Percentiles rank a stretch among this genome's conserved stretches.
These are phyloP conservation scores for Fabriciana adippe DNA, from an alignment of 2,888 invertebrate species.

Conservation along the genomic window DNA sequence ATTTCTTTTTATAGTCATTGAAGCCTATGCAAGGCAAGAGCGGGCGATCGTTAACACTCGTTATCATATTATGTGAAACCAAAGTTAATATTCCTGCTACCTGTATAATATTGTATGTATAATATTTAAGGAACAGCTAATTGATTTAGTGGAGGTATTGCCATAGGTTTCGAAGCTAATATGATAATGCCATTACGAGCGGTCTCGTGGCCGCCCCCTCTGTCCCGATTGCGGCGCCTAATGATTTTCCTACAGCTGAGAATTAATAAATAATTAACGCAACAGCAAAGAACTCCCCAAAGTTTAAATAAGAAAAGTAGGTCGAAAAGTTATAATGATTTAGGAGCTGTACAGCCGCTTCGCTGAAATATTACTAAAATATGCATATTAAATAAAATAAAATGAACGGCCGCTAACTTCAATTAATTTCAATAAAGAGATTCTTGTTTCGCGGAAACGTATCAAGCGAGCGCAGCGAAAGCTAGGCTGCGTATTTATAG, in stretches of 20 bases:
- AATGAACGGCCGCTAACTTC: not conserved
- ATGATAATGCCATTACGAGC: conserved; percentile 20
- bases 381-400: not conserved
- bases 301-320: conserved; percentile 27
- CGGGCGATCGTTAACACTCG: too few species aligned
- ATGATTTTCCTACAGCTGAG: conserved; percentile 27
- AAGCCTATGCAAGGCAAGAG: too few species aligned
- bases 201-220: not conserved
- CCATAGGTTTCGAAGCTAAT: not conserved
- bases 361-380: conserved; percentile 12
- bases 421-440: conserved; percentile 15
- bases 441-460: conserved; percentile 19
- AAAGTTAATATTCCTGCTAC: not conserved
- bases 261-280: conserved; percentile 35
- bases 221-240: conserved; percentile 7
- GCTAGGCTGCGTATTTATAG: conserved; percentile 42
- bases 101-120: not conserved
- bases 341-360: conserved; percentile 9
- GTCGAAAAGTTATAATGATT: conserved; percentile 22
- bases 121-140: not conserved
- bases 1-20: too few species aligned
- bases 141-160: not conserved
- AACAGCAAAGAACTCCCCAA: not conserved
- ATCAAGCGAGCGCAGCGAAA: conserved; percentile 29
- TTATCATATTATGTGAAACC: not conserved